These are phyloP conservation scores for Syngnathus typhle DNA, from an alignment of 2,113 vertebrate genomes.

Conservation along the genomic window DNA sequence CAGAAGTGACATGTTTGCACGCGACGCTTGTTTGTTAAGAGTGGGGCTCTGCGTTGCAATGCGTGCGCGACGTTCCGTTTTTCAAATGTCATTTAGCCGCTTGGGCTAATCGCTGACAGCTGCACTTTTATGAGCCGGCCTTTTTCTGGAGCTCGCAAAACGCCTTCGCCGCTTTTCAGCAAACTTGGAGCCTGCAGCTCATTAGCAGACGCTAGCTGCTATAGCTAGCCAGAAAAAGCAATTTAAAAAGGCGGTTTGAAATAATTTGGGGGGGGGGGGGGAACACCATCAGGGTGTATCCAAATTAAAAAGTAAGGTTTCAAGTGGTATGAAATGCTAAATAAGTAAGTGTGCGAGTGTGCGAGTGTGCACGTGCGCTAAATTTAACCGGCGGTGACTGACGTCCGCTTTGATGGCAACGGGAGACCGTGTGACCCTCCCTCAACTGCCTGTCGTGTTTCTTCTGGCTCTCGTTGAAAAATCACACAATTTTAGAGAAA, in stretches of 20 bases:
- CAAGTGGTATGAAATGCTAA: slow-evolving; percentile 10
- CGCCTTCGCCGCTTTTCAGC: background rate
- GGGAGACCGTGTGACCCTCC: slow-evolving; percentile 34
- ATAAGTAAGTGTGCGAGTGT: slow-evolving; percentile 19
- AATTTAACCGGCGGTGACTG: slow-evolving; percentile 25
- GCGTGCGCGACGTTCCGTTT: background rate
- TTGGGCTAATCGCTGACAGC: slow-evolving; percentile 6
- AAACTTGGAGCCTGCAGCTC: background rate
- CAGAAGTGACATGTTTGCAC: background rate
- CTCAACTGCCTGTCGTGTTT: slow-evolving; percentile 7
- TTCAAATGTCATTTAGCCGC: background rate
- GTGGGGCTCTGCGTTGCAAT: background rate
- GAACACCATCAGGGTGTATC: background rate
- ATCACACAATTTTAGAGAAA: background rate
- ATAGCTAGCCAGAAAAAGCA: background rate
- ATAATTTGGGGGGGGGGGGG: too few relatives aligned
- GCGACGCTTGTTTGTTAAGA: background rate
- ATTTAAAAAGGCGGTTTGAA: too few relatives aligned
- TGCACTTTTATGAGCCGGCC: background rate
- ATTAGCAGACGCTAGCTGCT: background rate
- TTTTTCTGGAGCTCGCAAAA: too few relatives aligned
- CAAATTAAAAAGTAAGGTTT: background rate
- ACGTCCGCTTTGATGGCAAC: slow-evolving; percentile 39
- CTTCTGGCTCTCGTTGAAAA: background rate
- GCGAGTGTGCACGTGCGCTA: slow-evolving; percentile 11